Evolutionary conservation across 2,888 invertebrate genomes (phyloP).

Genomic region (Synergus laeviventris): DNA sequence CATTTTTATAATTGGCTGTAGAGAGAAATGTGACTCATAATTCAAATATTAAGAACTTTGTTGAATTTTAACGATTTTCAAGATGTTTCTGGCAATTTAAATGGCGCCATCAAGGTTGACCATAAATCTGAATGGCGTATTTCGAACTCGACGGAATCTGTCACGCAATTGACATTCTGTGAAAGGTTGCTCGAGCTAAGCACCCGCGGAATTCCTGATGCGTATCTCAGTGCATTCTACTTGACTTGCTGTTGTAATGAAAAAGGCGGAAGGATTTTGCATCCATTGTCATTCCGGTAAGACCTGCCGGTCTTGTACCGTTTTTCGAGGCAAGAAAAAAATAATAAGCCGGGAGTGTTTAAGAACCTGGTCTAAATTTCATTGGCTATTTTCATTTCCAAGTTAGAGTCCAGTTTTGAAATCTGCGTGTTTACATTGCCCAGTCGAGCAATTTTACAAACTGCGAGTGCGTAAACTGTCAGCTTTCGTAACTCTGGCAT

Average conservation of each 20-base stretch:
- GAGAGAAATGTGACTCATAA: too few species aligned
- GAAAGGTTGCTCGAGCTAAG: constrained; percentile 57
- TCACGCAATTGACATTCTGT: constrained; percentile 63
- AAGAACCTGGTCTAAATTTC: constrained; percentile 27
- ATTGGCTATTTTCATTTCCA: constrained; percentile 50
- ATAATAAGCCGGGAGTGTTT: constrained; percentile 31
- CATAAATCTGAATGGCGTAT: too few species aligned
- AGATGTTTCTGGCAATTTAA: too few species aligned
- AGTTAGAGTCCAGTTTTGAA: constrained; percentile 48
- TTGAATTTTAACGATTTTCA: too few species aligned
- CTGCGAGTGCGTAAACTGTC: not conserved
- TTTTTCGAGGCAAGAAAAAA: constrained; percentile 47
- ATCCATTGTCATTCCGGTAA: constrained; percentile 63
- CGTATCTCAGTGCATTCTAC: constrained; percentile 50
- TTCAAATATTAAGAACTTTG: too few species aligned
- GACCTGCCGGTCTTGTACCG: constrained; percentile 46
- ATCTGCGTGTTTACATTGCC: constrained; percentile 45
- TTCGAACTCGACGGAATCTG: not conserved
- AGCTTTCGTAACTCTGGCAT: constrained; percentile 3
- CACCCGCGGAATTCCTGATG: constrained; percentile 65
- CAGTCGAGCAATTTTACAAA: too few species aligned
- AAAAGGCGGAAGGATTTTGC: constrained; percentile 46
- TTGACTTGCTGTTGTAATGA: constrained; percentile 43
- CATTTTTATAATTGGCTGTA: too few species aligned
- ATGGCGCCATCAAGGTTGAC: too few species aligned